These are phyloP conservation scores for Actenoides hombroni DNA, from an alignment of 2,113 vertebrate species.

Conservation along the genomic window DNA sequence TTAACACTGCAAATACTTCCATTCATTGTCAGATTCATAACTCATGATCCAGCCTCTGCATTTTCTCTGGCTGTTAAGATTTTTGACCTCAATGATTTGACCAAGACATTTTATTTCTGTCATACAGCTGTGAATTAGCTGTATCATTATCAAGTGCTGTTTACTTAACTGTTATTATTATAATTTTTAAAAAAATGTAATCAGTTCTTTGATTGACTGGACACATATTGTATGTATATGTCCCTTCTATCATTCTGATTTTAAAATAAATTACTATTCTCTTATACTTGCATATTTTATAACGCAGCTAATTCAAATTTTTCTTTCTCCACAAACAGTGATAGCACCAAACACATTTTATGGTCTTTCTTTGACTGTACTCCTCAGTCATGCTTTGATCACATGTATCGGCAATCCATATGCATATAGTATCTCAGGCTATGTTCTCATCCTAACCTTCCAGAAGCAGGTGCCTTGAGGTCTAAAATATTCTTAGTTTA, in stretches of 20 bases:
- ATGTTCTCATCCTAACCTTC: not conserved
- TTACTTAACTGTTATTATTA: not conserved
- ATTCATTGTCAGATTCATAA: not conserved
- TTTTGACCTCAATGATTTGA: not conserved
- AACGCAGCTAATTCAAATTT: not conserved
- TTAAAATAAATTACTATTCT: not conserved
- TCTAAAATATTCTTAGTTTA: not conserved
- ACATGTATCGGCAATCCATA: not conserved
- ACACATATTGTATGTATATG: not conserved
- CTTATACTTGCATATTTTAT: not conserved
- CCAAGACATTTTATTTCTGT: not conserved
- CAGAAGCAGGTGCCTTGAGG: not conserved
- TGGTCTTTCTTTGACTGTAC: not conserved
- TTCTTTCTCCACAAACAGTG: not conserved
- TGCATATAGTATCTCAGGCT: not conserved
- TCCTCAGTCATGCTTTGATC: not conserved
- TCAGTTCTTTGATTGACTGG: not conserved
- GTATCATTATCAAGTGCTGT: not conserved
- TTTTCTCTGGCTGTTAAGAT: not conserved
- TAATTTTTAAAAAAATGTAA: not conserved
- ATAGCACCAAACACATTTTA: not conserved
- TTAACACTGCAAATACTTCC: not conserved
- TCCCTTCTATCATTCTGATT: not conserved
- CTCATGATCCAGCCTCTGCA: not conserved
- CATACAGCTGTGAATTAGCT: not conserved